Evolutionary conservation across 2,888 invertebrate genomes (phyloP).

Genomic region (Lysandra coridon): DNA sequence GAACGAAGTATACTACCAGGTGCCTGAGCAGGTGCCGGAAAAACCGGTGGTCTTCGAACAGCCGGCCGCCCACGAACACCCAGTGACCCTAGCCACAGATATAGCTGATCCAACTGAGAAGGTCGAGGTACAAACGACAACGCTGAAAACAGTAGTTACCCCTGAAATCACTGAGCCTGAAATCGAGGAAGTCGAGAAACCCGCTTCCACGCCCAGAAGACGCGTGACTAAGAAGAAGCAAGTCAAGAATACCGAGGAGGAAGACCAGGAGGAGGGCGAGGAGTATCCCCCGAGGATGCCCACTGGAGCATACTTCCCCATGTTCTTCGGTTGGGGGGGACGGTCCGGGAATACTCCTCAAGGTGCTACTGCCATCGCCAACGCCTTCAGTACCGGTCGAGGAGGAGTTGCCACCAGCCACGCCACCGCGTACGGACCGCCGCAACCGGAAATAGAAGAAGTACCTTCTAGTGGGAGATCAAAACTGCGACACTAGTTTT

Average conservation of each 20-base stretch:
- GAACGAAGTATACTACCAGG: constrained; percentile 63
- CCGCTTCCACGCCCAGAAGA: constrained; percentile 51
- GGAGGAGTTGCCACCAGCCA: constrained; percentile 87
- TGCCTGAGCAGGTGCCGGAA: constrained; percentile 51
- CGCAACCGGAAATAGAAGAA: constrained; percentile 59
- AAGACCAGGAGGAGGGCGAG: constrained; percentile 78
- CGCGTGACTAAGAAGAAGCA: constrained; percentile 67
- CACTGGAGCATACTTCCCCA: constrained; percentile 83
- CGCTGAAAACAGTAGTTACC: constrained; percentile 50
- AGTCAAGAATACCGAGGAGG: constrained; percentile 59
- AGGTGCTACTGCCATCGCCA: constrained; percentile 85
- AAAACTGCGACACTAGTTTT: background rate
- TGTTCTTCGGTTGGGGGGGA: constrained; percentile 80
- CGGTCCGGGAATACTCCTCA: constrained; percentile 72
- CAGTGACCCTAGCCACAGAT: constrained; percentile 55
- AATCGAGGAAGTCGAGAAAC: constrained; percentile 61
- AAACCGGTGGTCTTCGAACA: constrained; percentile 42
- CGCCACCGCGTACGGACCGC: constrained; percentile 85
- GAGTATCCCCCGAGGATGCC: constrained; percentile 70
- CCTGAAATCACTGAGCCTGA: constrained; percentile 67
- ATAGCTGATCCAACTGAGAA: constrained; percentile 60
- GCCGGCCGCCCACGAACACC: constrained; percentile 36
- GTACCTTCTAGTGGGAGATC: constrained; percentile 12
- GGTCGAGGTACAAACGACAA: constrained; percentile 56
- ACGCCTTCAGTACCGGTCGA: constrained; percentile 85